Conservation (phyloP, 2,113 vertebrate species). For the Acinonyx jubatus region DNA sequence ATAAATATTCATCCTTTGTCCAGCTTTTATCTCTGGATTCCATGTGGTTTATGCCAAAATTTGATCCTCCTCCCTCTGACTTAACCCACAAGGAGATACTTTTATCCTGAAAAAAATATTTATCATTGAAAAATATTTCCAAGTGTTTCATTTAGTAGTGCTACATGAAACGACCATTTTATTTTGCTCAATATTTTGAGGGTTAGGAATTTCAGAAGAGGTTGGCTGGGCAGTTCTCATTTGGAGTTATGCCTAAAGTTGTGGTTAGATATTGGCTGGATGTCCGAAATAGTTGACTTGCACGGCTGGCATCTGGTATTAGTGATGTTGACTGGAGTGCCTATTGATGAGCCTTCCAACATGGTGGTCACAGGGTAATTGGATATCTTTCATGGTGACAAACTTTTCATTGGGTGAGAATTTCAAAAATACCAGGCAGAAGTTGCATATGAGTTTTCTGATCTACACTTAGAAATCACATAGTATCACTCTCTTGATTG, state of each 20-base stretch:
- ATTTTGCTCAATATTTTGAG: neutral
- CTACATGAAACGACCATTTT: neutral
- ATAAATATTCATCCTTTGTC: neutral
- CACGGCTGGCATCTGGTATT: neutral
- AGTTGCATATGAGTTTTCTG: neutral
- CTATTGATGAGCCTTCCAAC: neutral
- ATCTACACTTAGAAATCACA: neutral
- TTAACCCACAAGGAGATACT: neutral
- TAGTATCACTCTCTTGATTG: neutral
- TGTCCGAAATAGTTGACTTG: neutral
- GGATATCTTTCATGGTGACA: neutral
- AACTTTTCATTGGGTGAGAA: neutral
- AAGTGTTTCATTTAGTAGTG: neutral
- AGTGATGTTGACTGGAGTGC: neutral
- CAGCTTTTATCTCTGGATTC: neutral
- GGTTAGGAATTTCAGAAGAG: neutral
- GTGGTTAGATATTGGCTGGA: neutral
- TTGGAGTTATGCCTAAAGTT: neutral
- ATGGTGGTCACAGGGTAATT: neutral
- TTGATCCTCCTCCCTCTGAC: neutral
- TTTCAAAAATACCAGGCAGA: neutral
- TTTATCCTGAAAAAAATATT: neutral
- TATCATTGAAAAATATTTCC: neutral
- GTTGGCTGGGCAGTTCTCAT: neutral
- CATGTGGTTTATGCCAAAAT: neutral